phyloP scores from a whole-genome alignment of 2,113 vertebrate species.

The Panurus biarmicus region DNA sequence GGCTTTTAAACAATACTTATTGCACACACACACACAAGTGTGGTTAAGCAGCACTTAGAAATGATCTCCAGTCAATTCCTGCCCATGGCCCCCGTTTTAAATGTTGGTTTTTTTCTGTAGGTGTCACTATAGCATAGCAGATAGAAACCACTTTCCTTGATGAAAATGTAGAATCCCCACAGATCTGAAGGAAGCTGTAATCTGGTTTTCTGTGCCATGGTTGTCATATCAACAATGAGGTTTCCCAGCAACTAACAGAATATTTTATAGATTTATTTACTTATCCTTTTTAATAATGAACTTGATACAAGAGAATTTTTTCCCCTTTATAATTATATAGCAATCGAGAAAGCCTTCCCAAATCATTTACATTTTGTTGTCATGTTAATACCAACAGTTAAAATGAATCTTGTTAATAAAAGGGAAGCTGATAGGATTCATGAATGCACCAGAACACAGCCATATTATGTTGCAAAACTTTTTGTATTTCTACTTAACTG shows the following conservation, averaged over 20 bases:
- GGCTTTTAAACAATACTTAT: background rate
- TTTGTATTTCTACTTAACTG: conserved; percentile 1
- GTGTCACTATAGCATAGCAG: conserved; percentile 71
- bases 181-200: conserved; percentile 45
- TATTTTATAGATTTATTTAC: conserved; percentile 68
- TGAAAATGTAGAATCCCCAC: conserved; percentile 16
- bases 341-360: conserved; percentile 61
- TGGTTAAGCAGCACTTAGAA: background rate
- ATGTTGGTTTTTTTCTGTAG: conserved; percentile 61
- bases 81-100: background rate
- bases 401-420: conserved; percentile 49
- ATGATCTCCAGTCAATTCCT: background rate
- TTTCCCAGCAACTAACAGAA: conserved; percentile 72
- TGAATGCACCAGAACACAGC: conserved; percentile 19
- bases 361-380: conserved; percentile 47
- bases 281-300: conserved; percentile 59
- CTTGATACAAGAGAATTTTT: conserved; percentile 33
- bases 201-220: conserved; percentile 60
- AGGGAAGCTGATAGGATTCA: conserved; percentile 45
- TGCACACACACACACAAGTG: background rate
- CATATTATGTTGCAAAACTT: conserved; percentile 12
- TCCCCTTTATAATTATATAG: conserved; percentile 17
- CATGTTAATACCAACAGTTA: conserved; percentile 49
- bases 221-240: conserved; percentile 78
- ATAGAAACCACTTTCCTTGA: conserved; percentile 39